Percentiles rank a stretch among this genome's conserved stretches.
phyloP scores from a whole-genome alignment of 92 coral and sea anemone genomes.

The Desmophyllum pertusum region DNA sequence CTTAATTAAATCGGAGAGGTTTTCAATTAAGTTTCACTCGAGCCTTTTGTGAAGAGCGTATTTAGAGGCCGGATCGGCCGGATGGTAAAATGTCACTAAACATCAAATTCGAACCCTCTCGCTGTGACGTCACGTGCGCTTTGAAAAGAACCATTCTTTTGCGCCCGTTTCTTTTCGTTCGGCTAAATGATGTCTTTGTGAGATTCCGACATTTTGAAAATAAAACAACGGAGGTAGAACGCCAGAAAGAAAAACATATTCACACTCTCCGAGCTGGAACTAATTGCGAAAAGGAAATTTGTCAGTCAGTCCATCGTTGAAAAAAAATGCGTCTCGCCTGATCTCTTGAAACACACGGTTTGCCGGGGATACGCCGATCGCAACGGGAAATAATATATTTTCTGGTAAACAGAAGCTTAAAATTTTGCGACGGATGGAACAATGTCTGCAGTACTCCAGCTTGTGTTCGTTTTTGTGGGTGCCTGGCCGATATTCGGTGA shows the following conservation, averaged over 20 bases:
- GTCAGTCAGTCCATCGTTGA: background rate
- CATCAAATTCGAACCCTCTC: background rate
- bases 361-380: background rate
- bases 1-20: constrained; percentile 22
- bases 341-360: background rate
- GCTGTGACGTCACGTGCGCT: constrained; percentile 36
- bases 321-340: background rate
- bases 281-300: constrained; percentile 32
- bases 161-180: background rate
- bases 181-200: constrained; percentile 6
- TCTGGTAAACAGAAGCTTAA: background rate
- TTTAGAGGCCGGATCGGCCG: constrained; percentile 21
- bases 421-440: background rate
- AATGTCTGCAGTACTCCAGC: background rate
- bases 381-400: background rate
- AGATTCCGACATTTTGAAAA: constrained; percentile 15
- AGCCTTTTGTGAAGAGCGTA: background rate
- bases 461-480: constrained; percentile 2
- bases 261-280: background rate
- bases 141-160: constrained; percentile 4
- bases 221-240: constrained; percentile 32
- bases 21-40: constrained; percentile 24
- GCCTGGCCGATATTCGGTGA: background rate
- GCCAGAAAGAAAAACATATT: background rate
- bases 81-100: background rate